phyloP scores from a whole-genome alignment of 2,888 invertebrate species.

The Lypha dubia region DNA sequence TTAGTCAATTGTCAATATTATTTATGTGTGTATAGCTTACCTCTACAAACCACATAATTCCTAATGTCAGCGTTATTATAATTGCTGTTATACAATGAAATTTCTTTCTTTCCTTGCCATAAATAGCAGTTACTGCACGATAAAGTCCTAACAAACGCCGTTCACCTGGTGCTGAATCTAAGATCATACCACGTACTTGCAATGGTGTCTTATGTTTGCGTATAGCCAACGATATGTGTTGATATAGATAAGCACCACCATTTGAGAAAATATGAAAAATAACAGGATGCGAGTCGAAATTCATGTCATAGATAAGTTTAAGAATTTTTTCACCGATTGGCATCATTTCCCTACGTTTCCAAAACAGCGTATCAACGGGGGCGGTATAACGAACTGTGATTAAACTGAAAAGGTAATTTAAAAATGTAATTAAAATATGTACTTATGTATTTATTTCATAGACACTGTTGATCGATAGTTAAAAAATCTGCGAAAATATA shows the following conservation, averaged over 20 bases:
- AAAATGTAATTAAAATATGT: not conserved
- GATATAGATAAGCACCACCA: slow-evolving; percentile 89
- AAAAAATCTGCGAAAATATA: not conserved
- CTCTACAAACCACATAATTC: slow-evolving; percentile 86
- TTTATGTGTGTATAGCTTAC: slow-evolving; percentile 82
- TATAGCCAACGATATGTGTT: slow-evolving; percentile 86
- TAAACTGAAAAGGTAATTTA: slow-evolving; percentile 84
- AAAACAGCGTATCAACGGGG: slow-evolving; percentile 87
- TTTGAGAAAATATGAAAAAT: slow-evolving; percentile 91
- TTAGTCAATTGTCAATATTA: not conserved
- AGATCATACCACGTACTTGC: slow-evolving; percentile 86
- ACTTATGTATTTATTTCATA: not conserved
- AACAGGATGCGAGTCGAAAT: slow-evolving; percentile 88
- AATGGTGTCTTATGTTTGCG: slow-evolving; percentile 84
- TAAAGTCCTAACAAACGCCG: slow-evolving; percentile 85
- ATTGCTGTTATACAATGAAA: slow-evolving; percentile 85
- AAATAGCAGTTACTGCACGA: slow-evolving; percentile 86
- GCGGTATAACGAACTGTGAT: slow-evolving; percentile 89
- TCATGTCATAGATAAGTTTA: slow-evolving; percentile 87
- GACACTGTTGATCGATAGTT: not conserved
- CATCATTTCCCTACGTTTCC: slow-evolving; percentile 86
- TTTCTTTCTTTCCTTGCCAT: slow-evolving; percentile 85
- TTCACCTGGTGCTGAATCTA: slow-evolving; percentile 89
- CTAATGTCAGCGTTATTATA: slow-evolving; percentile 84
- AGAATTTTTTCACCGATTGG: slow-evolving; percentile 87